These are phyloP conservation scores for Streblospio benedicti DNA, from an alignment of 1,140 invertebrate genomes.

Conservation along the genomic window DNA sequence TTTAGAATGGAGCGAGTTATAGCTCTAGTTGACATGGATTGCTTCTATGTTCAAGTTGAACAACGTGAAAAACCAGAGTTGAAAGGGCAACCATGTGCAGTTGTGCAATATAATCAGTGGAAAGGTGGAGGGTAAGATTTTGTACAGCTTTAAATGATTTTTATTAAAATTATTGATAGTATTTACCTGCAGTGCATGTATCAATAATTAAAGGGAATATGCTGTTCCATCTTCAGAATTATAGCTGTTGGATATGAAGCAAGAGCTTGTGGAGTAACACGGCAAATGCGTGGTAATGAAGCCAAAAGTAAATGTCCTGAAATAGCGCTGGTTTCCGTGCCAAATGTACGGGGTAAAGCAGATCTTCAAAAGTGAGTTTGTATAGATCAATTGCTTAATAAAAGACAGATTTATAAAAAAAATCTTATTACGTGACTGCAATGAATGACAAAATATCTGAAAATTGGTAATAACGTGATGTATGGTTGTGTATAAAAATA, in stretches of 20 bases:
- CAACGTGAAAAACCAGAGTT: conserved; percentile 71
- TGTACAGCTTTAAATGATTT: conserved; percentile 15
- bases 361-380: conserved; percentile 76
- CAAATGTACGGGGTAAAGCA: conserved; percentile 76
- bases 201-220: conserved; percentile 5
- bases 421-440: background rate
- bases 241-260: conserved; percentile 97
- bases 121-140: conserved; percentile 14
- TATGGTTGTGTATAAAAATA: too few relatives aligned
- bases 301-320: conserved; percentile 81
- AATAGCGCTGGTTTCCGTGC: conserved; percentile 73
- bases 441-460: too few relatives aligned
- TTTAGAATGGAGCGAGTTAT: conserved; percentile 58
- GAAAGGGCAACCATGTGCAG: conserved; percentile 79
- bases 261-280: conserved; percentile 68
- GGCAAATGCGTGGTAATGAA: conserved; percentile 83
- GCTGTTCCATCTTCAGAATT: conserved; percentile 56
- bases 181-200: too few relatives aligned
- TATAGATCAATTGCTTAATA: background rate
- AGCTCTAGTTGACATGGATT: conserved; percentile 93
- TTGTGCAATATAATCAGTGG: conserved; percentile 70
- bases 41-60: conserved; percentile 92
- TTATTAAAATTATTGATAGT: background rate
- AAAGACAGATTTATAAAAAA: background rate
- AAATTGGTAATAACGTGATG: too few relatives aligned